Percentiles rank a stretch among this genome's conserved stretches.
phyloP scores from a whole-genome alignment of 2,113 vertebrate genomes.

The Callaeas wilsoni region DNA sequence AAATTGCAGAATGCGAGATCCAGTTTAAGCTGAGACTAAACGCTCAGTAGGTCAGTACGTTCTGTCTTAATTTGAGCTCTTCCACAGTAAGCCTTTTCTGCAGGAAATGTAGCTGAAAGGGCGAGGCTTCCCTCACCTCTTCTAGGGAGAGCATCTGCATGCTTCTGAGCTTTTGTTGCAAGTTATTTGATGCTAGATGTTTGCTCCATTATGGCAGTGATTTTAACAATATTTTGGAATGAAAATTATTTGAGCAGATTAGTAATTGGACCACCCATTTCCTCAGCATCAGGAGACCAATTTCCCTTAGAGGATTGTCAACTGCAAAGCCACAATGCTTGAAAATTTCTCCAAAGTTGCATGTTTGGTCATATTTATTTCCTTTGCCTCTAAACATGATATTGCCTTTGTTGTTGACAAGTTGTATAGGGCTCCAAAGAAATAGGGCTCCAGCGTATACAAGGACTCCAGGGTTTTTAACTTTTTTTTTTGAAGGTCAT shows the following conservation, averaged over 20 bases:
- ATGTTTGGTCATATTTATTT: neutral
- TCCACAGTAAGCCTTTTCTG: neutral
- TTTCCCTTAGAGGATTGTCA: neutral
- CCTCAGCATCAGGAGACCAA: neutral
- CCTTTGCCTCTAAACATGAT: neutral
- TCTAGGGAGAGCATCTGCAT: neutral
- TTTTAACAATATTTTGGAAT: neutral
- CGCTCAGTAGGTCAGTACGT: neutral
- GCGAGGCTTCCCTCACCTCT: neutral
- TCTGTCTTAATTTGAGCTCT: slow-evolving; percentile 24
- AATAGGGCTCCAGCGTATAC: neutral
- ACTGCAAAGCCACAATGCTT: neutral
- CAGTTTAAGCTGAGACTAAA: neutral
- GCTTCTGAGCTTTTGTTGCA: neutral
- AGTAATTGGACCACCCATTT: neutral
- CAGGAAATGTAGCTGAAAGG: neutral
- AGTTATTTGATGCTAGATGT: neutral
- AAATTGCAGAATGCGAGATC: neutral
- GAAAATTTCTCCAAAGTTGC: neutral
- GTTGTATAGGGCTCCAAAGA: neutral
- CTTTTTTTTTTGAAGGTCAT: neutral
- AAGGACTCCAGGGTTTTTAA: neutral
- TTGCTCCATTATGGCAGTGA: neutral
- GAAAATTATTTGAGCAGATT: neutral
- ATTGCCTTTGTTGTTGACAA: neutral